Percentiles rank a stretch among this genome's conserved stretches.
phyloP scores from a whole-genome alignment of 2,797 vertebrate species.

The Limosa lapponica region DNA sequence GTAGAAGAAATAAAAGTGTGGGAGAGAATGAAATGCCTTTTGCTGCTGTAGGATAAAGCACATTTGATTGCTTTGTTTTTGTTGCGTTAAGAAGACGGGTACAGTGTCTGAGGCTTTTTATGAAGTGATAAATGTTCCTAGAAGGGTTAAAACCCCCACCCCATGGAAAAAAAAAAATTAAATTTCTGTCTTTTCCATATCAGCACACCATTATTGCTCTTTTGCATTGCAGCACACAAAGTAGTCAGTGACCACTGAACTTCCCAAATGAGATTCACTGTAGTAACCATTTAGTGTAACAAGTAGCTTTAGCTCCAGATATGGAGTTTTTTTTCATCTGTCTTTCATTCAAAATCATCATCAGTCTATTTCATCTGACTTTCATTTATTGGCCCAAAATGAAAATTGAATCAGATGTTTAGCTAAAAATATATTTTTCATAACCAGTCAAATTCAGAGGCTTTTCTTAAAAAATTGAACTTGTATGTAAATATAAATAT shows the following conservation, averaged over 20 bases:
- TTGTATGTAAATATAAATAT: background rate
- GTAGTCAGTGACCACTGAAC: background rate
- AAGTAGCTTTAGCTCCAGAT: background rate
- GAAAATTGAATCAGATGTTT: background rate
- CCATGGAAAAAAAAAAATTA: rapidly evolving
- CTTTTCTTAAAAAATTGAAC: background rate
- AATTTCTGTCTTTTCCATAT: background rate
- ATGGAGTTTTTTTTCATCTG: background rate
- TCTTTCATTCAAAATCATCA: background rate
- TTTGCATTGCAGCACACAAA: background rate
- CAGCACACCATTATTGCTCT: background rate
- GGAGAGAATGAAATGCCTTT: background rate
- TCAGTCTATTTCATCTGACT: background rate
- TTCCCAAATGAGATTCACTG: background rate
- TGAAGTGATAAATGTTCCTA: background rate
- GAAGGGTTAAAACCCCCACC: rapidly evolving
- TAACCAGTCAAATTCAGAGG: background rate
- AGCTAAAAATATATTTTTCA: background rate
- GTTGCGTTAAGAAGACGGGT: background rate
- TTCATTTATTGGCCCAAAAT: background rate
- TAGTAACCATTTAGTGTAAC: background rate
- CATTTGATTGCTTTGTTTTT: background rate
- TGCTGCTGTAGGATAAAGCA: background rate
- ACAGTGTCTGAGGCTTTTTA: background rate
- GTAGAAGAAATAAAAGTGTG: background rate